Evolutionary conservation across 2,797 vertebrate genomes (phyloP).

Genomic region (Sitta carolinensis): DNA sequence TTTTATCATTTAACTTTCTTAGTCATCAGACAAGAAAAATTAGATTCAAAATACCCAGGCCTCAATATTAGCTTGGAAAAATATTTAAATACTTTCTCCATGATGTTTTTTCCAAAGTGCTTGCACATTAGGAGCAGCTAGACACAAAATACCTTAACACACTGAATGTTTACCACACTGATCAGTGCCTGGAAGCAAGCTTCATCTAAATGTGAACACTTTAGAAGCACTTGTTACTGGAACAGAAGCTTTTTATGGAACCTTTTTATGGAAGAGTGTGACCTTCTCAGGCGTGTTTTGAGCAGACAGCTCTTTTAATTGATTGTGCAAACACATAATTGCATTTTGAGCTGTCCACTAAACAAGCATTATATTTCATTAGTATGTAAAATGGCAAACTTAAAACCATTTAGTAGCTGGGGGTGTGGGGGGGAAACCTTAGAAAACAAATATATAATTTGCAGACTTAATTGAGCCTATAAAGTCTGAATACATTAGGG

Average conservation of each 20-base stretch:
- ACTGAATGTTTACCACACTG: background rate
- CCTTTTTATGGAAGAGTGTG: background rate
- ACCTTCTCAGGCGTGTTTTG: background rate
- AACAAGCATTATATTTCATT: background rate
- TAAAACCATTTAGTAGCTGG: background rate
- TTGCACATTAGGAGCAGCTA: background rate
- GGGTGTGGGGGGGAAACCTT: accelerated
- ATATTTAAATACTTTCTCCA: background rate
- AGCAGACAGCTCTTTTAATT: background rate
- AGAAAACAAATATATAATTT: background rate
- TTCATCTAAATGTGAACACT: background rate
- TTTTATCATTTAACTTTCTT: background rate
- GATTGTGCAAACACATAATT: background rate
- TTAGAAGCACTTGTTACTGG: background rate
- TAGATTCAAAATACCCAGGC: background rate
- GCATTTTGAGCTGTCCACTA: background rate
- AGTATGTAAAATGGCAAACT: background rate
- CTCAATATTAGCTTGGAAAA: background rate
- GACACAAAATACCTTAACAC: background rate
- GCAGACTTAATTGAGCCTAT: background rate
- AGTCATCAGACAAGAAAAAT: background rate
- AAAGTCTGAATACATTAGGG: background rate
- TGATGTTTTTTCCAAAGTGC: background rate
- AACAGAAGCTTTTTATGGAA: background rate
- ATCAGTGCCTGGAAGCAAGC: background rate